Conservation (phyloP, 2,888 invertebrate genomes). For the Coecobrya sp. region DNA sequence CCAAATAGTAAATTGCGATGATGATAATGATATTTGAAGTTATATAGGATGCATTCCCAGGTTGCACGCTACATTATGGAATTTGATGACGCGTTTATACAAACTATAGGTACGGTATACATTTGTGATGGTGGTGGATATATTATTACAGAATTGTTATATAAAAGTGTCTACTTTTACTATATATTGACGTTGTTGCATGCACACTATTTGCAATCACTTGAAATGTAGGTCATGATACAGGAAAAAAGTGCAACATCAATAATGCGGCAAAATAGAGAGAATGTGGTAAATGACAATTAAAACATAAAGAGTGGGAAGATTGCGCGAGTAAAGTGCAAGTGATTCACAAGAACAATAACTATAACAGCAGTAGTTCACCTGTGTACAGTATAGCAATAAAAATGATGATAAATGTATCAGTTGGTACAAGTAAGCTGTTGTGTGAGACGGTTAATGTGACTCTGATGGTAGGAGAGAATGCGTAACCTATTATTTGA, state of each 20-base stretch:
- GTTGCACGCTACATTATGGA: not conserved
- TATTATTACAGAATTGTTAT: no score
- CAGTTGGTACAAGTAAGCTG: not conserved
- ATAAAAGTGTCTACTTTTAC: not conserved
- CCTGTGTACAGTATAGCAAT: not conserved
- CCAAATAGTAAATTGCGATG: not conserved
- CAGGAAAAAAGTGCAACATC: slow-evolving; percentile 70
- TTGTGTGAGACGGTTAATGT: not conserved
- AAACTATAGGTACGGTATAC: no score
- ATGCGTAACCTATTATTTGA: not conserved
- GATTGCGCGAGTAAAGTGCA: slow-evolving; percentile 38
- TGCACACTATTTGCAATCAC: slow-evolving; percentile 1
- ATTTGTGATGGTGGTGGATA: no score
- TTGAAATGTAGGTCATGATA: slow-evolving; percentile 73
- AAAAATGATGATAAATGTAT: not conserved
- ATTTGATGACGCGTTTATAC: not conserved
- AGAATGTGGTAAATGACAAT: slow-evolving; percentile 51
- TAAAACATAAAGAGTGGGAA: slow-evolving; percentile 46
- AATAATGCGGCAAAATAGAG: slow-evolving; percentile 43
- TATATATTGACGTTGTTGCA: not conserved
- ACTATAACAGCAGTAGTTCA: not conserved
- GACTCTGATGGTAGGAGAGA: not conserved
- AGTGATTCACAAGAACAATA: slow-evolving; percentile 23
- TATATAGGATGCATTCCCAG: not conserved
- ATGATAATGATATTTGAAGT: not conserved